Base-by-base conservation (phyloP, 2,113 vertebrate genomes). In the Equus quagga region DNA sequence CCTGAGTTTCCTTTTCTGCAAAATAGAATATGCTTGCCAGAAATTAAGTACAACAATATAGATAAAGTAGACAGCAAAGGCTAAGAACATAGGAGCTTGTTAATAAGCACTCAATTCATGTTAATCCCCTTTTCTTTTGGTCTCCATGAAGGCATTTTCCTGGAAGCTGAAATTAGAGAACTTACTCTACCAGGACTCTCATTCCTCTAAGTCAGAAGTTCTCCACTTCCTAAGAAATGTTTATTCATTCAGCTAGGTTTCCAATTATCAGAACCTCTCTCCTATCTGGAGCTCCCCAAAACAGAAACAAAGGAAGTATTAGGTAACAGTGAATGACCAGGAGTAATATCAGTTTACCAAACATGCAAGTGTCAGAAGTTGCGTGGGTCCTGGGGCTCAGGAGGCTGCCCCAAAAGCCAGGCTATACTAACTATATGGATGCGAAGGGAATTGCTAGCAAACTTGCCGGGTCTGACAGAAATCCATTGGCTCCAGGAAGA, bases 401-500 rank as follows among this genome's bases (percentile, higher is more conserved):
- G 26, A 94, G 49, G 14, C 21, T 24, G 49, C 8, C 18, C 19
- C n/a, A 1, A 41, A 69, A 75, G 23, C 65, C 54, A 51, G 58
- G 10, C 51, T 51, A 0, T 5, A 18, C 11, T 2, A 28, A 73
- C 4, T 0, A 18, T 10, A 1, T 19, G 23, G 5, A 65, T 0
- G 12, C 36, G 49, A 7, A 62, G 23, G 8, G 11, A 46, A 36
- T 11, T 9, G 4, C 78, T 92, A 21, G 4, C 6, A 62, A 14
- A 12, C 24, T 69, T 69, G 17, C 23, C 19, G 17, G 33, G 23
- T 33, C 46, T 11, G 51, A 4, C 49, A 58, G 44, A 36, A 26
- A 72, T 23, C 44, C 85, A 44, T 36, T 10, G 26, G 10, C 33
- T 41, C 49, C 56, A 67, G 28, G 76, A 80, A 60, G 60, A 46